Conservation (phyloP, 2,888 invertebrate species). For the Standfussiana lucernea region DNA sequence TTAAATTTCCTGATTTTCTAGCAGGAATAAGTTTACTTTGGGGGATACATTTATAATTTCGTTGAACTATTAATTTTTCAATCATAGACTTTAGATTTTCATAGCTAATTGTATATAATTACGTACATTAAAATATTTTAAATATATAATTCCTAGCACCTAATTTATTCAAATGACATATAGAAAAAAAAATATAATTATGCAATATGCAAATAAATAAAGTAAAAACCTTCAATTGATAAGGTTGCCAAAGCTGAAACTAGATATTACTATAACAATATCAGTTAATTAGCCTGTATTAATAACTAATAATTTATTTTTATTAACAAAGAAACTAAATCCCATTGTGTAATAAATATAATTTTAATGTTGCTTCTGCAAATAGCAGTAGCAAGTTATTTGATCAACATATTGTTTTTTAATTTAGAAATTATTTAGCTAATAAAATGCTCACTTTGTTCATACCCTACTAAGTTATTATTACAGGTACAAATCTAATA, state of each 20-base stretch:
- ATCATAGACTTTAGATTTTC: constrained; percentile 17
- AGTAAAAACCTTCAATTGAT: constrained; percentile 29
- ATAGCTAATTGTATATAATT: constrained; percentile 28
- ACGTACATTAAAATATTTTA: constrained; percentile 47
- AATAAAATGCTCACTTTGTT: constrained; percentile 63
- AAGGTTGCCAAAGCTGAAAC: constrained; percentile 45
- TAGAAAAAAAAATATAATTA: constrained; percentile 60
- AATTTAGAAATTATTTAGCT: constrained; percentile 45
- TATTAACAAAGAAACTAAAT: constrained; percentile 38
- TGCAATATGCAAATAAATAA: constrained; percentile 71
- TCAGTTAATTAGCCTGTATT: constrained; percentile 50
- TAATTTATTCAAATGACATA: constrained; percentile 56
- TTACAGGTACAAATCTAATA: constrained; percentile 61
- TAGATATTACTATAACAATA: constrained; percentile 53
- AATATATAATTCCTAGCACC: constrained; percentile 62
- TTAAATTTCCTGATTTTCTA: constrained; percentile 9
- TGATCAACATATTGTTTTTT: constrained; percentile 7
- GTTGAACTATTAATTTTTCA: constrained; percentile 22
- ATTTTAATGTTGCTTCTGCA: constrained; percentile 31
- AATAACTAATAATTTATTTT: constrained; percentile 33
- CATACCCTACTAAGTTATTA: constrained; percentile 49
- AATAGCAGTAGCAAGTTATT: constrained; percentile 19
- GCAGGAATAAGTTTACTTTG: constrained; percentile 1
- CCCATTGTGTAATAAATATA: constrained; percentile 44
- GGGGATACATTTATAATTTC: constrained; percentile 23